Percentiles rank a stretch among this genome's conserved stretches.
phyloP scores from a whole-genome alignment of 2,797 vertebrate genomes.

The Dromococcyx pavoninus region DNA sequence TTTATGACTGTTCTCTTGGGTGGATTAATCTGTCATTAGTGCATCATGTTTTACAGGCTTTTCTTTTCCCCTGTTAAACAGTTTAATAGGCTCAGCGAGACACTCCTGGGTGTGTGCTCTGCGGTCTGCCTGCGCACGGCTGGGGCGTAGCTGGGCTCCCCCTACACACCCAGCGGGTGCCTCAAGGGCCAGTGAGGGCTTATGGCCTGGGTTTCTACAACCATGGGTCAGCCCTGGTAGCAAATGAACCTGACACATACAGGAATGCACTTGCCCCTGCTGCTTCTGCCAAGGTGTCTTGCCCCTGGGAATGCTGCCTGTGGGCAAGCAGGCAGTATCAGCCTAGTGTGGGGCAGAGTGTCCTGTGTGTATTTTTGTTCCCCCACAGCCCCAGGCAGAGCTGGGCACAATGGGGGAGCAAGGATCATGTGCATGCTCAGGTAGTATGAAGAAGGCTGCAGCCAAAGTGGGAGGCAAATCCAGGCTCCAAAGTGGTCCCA shows the following conservation, averaged over 20 bases:
- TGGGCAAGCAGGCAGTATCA: not conserved
- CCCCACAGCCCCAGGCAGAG: not conserved
- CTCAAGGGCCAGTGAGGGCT: not conserved
- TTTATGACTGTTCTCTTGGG: conserved; percentile 49
- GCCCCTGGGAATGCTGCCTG: not conserved
- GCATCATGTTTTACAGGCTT: conserved; percentile 52
- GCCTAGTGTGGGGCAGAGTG: too few relatives aligned
- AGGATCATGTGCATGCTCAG: not conserved
- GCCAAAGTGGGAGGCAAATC: not conserved
- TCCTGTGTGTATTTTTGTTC: accelerated
- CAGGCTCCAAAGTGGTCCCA: not conserved
- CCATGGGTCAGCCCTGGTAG: not conserved
- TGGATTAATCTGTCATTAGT: conserved; percentile 57
- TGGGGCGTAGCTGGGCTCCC: not conserved
- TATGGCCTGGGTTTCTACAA: not conserved
- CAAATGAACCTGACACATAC: accelerated
- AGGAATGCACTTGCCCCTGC: not conserved
- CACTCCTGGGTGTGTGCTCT: conserved; percentile 26
- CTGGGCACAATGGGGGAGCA: not conserved
- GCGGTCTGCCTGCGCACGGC: not conserved
- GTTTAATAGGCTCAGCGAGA: conserved; percentile 20
- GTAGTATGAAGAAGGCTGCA: not conserved
- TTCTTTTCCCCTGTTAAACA: not conserved
- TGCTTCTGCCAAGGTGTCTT: not conserved
- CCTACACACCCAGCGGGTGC: not conserved